Evolutionary conservation across 2,797 vertebrate species (phyloP).

Genomic region (Darevskia mixta): DNA sequence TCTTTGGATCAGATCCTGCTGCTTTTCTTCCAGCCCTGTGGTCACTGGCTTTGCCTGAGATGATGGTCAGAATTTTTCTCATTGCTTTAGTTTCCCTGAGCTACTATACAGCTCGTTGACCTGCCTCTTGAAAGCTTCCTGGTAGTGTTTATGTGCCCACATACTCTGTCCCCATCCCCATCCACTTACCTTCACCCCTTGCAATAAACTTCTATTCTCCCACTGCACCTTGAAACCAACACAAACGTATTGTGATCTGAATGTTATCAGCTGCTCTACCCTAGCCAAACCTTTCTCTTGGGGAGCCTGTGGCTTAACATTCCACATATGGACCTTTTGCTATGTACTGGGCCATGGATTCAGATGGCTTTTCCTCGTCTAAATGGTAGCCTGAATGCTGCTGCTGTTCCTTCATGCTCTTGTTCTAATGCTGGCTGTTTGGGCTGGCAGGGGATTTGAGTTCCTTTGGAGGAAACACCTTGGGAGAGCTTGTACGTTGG

Average conservation of each 20-base stretch:
- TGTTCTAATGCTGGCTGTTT: background rate
- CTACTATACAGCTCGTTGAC: background rate
- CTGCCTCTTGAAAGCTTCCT: background rate
- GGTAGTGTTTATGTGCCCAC: too few species aligned
- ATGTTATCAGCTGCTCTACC: background rate
- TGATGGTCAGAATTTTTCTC: background rate
- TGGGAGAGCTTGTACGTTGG: background rate
- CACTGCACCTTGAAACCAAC: background rate
- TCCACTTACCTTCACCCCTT: background rate
- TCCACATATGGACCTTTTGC: background rate
- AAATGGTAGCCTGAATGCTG: too few species aligned
- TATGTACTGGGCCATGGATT: too few species aligned
- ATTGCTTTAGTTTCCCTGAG: background rate
- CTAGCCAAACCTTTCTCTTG: background rate
- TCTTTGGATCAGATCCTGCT: background rate
- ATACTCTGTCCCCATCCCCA: background rate
- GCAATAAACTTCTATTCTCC: background rate
- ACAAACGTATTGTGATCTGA: background rate
- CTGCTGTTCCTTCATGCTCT: background rate
- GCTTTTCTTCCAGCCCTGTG: background rate
- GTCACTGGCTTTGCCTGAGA: too few species aligned
- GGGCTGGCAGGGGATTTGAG: background rate
- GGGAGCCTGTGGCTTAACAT: background rate
- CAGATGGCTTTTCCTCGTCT: too few species aligned
- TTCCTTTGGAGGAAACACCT: background rate